These are phyloP conservation scores for Sinonovacula constricta DNA, from an alignment of 1,140 invertebrate species.

Conservation along the genomic window DNA sequence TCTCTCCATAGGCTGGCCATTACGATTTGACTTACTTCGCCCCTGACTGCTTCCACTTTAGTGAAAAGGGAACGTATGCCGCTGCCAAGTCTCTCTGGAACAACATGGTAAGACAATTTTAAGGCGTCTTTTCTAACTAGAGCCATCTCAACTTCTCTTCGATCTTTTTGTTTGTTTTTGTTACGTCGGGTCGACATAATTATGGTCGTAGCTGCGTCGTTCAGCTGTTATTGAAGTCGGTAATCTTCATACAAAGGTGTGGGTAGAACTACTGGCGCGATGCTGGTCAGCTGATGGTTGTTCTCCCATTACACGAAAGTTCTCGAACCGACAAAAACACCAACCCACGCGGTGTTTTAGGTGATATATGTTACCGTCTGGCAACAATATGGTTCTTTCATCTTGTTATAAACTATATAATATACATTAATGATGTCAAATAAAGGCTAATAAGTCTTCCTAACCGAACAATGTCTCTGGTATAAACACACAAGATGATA, in stretches of 20 bases:
- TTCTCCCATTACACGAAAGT: too few species aligned
- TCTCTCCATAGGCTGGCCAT: slow-evolving; percentile 72
- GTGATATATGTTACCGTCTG: neutral
- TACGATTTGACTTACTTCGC: slow-evolving; percentile 83
- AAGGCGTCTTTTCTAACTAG: too few species aligned
- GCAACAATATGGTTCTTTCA: neutral
- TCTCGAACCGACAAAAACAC: too few species aligned
- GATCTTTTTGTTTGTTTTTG: neutral
- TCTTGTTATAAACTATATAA: too few species aligned
- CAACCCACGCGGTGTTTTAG: neutral
- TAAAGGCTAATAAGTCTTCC: neutral
- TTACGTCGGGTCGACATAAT: neutral
- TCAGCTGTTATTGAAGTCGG: neutral
- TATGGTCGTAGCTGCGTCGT: neutral
- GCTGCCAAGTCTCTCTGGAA: slow-evolving; percentile 71
- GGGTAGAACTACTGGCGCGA: neutral
- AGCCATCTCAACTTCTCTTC: too few species aligned
- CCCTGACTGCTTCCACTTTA: slow-evolving; percentile 85
- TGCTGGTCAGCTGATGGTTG: neutral
- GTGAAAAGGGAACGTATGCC: slow-evolving; percentile 82
- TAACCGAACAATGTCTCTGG: neutral
- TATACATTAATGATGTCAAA: neutral
- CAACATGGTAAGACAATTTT: slow-evolving; percentile 65
- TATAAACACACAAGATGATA: neutral
- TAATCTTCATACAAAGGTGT: neutral